Base-by-base conservation (phyloP, 2,113 vertebrate genomes). In the Motacilla alba region DNA sequence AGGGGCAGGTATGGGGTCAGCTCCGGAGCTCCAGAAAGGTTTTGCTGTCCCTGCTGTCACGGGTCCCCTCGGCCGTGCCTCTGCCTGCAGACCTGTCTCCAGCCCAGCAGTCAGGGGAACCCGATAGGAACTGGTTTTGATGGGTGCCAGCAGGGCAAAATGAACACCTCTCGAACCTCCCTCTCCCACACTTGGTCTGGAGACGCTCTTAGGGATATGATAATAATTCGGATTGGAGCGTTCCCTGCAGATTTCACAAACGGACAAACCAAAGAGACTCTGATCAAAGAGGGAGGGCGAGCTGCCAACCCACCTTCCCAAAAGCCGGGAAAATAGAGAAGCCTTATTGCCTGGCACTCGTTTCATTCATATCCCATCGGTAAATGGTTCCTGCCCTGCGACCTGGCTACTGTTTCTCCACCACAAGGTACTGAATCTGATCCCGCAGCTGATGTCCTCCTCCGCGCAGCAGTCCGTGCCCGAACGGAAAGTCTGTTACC, bases 61-160 rank as follows among this genome's bases (percentile, higher is more conserved):
- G 58, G 46, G 17, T 11, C 8, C 12, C 24, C 9, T 72, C 0
- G 0, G 43, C 44, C 49, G 23, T 83, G 55, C 13, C 50, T 56
- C 46, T 31, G 41, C 43, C 41, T 63, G 80, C 76, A 67, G 20
- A 13, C 11, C 56, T 52, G 9, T 22, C 43, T 80, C 37, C 43
- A 15, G 1, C 62, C 63, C 37, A 93, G 46, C 23, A 41, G 49
- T 16, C 23, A 22, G 39, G 35, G 37, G 4, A 68, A 17, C 31
- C 7, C 0, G 19, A 18, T 21, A 70, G 43, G 28, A 83, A 4
- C 7, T 13, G 7, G 24, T 30, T 66, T 43, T 23, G 58, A 21
- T 59, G 46, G 24, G 10, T 37, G 64, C 49, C 41, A 78, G 33
- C 2, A 2, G 52, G 30, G 44, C 16, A 53, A 78, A 75, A 58